Evolutionary conservation across 64 coral and sea anemone genomes (phyloP), one percentile per base, ranked within the genome.

Genomic region (Trachythela sp.): DNA sequence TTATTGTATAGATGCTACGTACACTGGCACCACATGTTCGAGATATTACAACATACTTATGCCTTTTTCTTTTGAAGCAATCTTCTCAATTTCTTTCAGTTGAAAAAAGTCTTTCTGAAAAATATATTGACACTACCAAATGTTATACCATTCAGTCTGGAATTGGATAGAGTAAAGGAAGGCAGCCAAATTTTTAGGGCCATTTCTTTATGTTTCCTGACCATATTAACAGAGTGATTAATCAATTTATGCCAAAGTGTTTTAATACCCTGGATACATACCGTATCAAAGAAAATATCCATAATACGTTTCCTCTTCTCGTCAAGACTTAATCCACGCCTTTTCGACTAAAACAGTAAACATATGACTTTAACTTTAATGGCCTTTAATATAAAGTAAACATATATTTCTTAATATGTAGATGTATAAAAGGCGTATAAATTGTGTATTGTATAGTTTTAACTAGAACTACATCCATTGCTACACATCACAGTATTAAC

Each of bases 31-130:
- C n/a, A n/a, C n/a, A n/a, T n/a, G n/a, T n/a, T n/a, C n/a, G n/a
- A n/a, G n/a, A n/a, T n/a, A n/a, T n/a, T n/a, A n/a, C n/a, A 6
- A 64, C 95, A 92, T 93, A 99, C 96, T 99, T 85, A 99, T 99
- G 90, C 96, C 96, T 89, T 99, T 99, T 71, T 99, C 96, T 86
- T 99, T 99, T 20, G 96, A 94, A 37, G 96, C 96, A 54, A 95
- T 99, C 89, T 99, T 99, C 70, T 99, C 96, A 8, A 99, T 29
- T 89, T 99, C 96, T 67, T 94, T 99, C 8, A 99, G 93, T 37
- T 94, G 96, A 58, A 94, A 99, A 75, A 94, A 99, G n/a, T 99
- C 96, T 93, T 99, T 99, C 96, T 99, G 71, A 71, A 29, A 72
- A 80, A 17, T n/a, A 36, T 35, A 39, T 34, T 34, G 35, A 80